These are phyloP conservation scores for Gymnodraco acuticeps DNA, from an alignment of 2,797 vertebrate species.

Conservation along the genomic window DNA sequence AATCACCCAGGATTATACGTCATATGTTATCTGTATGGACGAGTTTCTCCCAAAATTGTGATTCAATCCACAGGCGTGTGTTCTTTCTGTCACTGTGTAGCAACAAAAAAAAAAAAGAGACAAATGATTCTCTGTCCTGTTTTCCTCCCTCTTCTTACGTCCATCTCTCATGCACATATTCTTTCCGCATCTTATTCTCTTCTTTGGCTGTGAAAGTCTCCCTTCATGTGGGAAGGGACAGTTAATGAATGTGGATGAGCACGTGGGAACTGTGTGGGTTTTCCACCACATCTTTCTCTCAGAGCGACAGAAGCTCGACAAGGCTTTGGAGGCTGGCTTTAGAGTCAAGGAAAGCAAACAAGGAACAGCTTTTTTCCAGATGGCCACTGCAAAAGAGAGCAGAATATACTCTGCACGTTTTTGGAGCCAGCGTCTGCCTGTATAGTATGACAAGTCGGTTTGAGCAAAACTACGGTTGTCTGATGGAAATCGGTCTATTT, in stretches of 20 bases:
- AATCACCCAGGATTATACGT: slow-evolving; percentile 69
- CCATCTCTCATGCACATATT: slow-evolving; percentile 42
- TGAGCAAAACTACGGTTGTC: slow-evolving; percentile 50
- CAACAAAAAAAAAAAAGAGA: slow-evolving; percentile 2
- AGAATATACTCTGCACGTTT: slow-evolving; percentile 52
- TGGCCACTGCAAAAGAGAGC: slow-evolving; percentile 60
- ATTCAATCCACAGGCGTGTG: slow-evolving; percentile 33
- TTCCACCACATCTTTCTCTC: slow-evolving; percentile 61
- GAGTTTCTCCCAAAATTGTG: slow-evolving; percentile 34
- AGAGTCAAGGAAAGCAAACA: slow-evolving; percentile 62
- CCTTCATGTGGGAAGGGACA: slow-evolving; percentile 62
- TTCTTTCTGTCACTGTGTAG: slow-evolving; percentile 17
- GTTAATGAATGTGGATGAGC: slow-evolving; percentile 69
- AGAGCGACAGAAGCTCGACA: slow-evolving; percentile 75
- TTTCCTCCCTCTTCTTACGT: slow-evolving; percentile 8
- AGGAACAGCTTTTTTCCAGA: slow-evolving; percentile 72
- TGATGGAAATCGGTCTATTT: slow-evolving; percentile 52
- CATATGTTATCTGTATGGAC: slow-evolving; percentile 61
- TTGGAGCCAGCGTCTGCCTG: slow-evolving; percentile 43
- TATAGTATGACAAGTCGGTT: slow-evolving; percentile 48
- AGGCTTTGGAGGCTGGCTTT: slow-evolving; percentile 69
- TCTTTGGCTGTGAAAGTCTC: slow-evolving; percentile 53
- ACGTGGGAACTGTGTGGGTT: slow-evolving; percentile 73
- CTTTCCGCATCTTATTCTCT: slow-evolving; percentile 44
- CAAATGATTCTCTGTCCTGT: slow-evolving; percentile 30